Evolutionary conservation across 2,888 invertebrate species (phyloP), one percentile per base, ranked within the genome.

Genomic region (Myathropa florea): DNA sequence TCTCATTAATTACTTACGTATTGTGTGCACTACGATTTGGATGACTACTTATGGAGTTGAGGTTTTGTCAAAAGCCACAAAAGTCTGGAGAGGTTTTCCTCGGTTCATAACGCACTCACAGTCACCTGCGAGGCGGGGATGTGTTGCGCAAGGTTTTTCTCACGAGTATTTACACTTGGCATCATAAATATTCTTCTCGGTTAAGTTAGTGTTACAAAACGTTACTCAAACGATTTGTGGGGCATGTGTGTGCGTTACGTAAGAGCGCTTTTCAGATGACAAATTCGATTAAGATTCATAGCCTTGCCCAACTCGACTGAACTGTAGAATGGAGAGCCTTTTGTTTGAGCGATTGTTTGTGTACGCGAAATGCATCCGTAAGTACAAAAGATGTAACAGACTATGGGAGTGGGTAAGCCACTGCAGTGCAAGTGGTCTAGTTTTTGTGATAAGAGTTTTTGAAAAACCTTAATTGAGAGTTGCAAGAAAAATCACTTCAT

Each of bases 81-180:
- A 33, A n/a, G n/a, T 10, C 12, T 12, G 39, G 33, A 33, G 2
- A 4, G 46, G 46, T 7, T 46, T 33, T 18, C 18, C 39, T 46
- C 39, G 39, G 39, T 46, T 46, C 39, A 46, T n/a, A n/a, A 46
- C 39, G 39, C 39, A 46, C n/a, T 46, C 39, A 46, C 1, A 46
- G 39, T 14, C 46, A 46, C 46, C 46, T 46, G 46, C 46, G 26
- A 18, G n/a, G 26, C 14, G 26, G 33, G 10, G 21, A 39, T 63
- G 39, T 0, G 46, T 76, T 82, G 78, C 72, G 83, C 55, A 83
- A 83, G 72, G 36, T 30, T 63, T 67, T 75, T 57, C 73, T 81
- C 75, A 68, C 24, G 28, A 68, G 57, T 46, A 55, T 60, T 21
- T 65, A 65, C 59, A 78, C 78, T 67, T 83, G 75, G 12, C 33